Evolutionary conservation across 2,113 vertebrate genomes (phyloP), one percentile per base, ranked within the genome.

Genomic region (Promerops cafer): DNA sequence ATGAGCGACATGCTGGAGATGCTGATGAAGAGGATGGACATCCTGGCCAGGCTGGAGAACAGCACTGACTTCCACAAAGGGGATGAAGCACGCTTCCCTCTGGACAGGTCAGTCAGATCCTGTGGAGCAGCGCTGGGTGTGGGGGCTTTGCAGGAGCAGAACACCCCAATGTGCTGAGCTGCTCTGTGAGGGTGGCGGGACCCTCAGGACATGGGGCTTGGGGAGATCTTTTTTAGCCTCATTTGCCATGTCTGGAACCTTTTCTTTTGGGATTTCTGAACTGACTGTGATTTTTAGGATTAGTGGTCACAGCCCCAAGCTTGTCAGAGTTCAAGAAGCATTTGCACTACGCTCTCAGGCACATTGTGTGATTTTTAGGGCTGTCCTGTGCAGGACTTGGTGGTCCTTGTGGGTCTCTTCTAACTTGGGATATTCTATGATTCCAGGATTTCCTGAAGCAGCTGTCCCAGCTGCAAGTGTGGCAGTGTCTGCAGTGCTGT

Each of bases 1-100:
- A 99, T 99, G 98, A 99, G 98, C 9, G 99, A 99, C 94, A 99
- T 99, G 98, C 95, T 99, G 98, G 99, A 99, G 97, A 97, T 99
- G 97, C 98, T 99, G 95, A 98, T 98, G 98, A 99, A 98, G 96
- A 98, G 98, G 91, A 98, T 99, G 98, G 99, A 99, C 86, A 76
- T 98, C 26, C 97, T 99, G 96, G 98, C 99, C 61, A 98, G 98
- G 83, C 98, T 99, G 97, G 98, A 98, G 88, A 99, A 99, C 84
- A 85, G 96, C 97, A 99, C 98, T 1, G 99, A 99, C 83, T 96
- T 96, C 88, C 99, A 98, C 95, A 98, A 97, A 85, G 97, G 98
- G 78, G 98, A 98, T 1, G 98, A 98, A 50, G 95, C 98, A 3
- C 98, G 97, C 94, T 97, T 97, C 2, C 97, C 98, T 11, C 96